Base-by-base conservation (phyloP, 2,888 invertebrate genomes). In the Sinodicranocentrus sp. region DNA sequence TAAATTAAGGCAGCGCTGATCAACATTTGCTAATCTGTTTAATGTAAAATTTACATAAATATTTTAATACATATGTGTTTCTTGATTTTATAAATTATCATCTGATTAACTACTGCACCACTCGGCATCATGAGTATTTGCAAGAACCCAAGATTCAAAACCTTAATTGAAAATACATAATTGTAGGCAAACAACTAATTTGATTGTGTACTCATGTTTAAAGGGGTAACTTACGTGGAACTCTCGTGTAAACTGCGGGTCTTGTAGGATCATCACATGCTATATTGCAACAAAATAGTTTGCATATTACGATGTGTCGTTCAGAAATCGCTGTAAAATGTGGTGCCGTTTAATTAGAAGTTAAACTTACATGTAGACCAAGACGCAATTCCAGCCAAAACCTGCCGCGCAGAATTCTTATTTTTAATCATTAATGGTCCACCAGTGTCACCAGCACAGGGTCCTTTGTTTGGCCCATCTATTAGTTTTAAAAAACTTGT, bases 221-320 rank as follows among this genome's bases (percentile, higher is more conserved):
- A n/a, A n/a, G n/a, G n/a, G n/a, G n/a, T n/a, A n/a, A n/a, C 23
- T 84, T 77, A 85, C 82, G 73, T 63, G 87, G 73, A 71, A 87
- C 87, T 25, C 87, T 54, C 5, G 88, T 85, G 59, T 88, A 88
- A 3, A 87, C 85, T 0, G 86, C 86, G 33, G 86, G 86, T 52
- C 71, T 52, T 19, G 84, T 85, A 1, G 87, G 82, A 17, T 85
- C 76, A 3, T 61, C 48, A 48, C 85, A 85, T 19, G 82, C 85
- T 82, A 21, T 33, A 63, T 13, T 28, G 39, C 17, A 71, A 26
- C 44, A 48, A 59, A 59, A 59, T 17, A 54, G 39, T 67, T 39
- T 39, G 17, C 5, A 17, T 5, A n/a, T n/a, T n/a, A n/a, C n/a
- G n/a, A n/a, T n/a, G n/a, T n/a, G n/a, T n/a, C n/a, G n/a, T n/a